Evolutionary conservation across 1,140 invertebrate species (phyloP).

Genomic region (Ceratosolen fusciceps): DNA sequence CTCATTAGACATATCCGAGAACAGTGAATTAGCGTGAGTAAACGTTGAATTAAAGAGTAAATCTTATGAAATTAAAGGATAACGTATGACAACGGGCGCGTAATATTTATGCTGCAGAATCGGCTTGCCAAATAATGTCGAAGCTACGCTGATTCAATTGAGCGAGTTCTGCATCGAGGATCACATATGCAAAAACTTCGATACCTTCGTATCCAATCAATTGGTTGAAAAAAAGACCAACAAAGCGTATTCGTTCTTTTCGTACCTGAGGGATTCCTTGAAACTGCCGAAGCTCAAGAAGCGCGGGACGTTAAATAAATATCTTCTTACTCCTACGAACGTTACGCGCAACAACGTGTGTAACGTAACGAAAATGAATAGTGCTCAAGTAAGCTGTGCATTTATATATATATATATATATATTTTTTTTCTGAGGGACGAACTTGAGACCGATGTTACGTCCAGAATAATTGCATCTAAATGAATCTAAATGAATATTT

Average conservation of each 20-base stretch:
- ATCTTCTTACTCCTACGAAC: background rate
- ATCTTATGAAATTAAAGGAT: too few species aligned
- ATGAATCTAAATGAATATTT: too few species aligned
- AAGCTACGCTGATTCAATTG: background rate
- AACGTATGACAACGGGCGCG: too few species aligned
- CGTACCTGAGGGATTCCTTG: background rate
- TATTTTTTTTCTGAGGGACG: too few species aligned
- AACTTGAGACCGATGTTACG: too few species aligned
- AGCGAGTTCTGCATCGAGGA: slow-evolving; percentile 10
- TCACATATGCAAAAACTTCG: background rate
- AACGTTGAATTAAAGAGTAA: too few species aligned
- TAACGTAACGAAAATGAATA: background rate
- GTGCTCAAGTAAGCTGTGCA: slow-evolving; percentile 25
- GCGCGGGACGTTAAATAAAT: background rate
- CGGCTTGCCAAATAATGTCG: background rate
- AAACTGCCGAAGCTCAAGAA: background rate
- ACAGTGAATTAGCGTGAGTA: slow-evolving; percentile 1
- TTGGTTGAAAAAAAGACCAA: background rate
- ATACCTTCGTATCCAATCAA: background rate
- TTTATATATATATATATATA: too few species aligned
- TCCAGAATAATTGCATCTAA: too few species aligned
- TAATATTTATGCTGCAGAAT: background rate
- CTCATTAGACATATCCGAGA: background rate
- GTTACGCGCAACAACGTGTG: background rate
- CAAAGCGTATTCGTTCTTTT: background rate